Base-by-base conservation (phyloP, 2,113 vertebrate species). In the Grantiella picta region DNA sequence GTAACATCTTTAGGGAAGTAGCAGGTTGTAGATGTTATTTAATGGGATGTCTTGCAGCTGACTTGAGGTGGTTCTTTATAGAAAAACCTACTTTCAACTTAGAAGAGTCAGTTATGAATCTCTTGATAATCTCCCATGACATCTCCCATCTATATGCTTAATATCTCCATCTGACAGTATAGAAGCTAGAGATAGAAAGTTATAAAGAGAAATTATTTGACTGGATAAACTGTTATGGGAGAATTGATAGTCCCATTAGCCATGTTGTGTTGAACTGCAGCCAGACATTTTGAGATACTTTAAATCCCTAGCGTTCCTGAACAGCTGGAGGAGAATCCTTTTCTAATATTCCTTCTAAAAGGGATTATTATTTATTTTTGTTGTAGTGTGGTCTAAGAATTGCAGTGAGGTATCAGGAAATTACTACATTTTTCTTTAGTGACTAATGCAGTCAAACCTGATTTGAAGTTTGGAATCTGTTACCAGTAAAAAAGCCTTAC, bases 271-370 rank as follows among this genome's bases (percentile, higher is more conserved):
- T 79, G 61, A 89, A 65, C 42, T 75, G 56, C 35, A 79, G 77
- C 61, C 60, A 84, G 52, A n/a, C 60, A 31, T 82, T 92, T 89
- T 91, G 52, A 78, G 92, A 71, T 91, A 52, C 18, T 89, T 95
- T 63, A 75, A 84, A 92, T 92, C 50, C 31, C n/a, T 78, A 19
- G 13, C 0, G 0, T 91, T 94, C 33, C 29, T 82, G 65, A 84
- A 31, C 25, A 60, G 66, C 18, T 89, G 61, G 21, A 86, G 29
- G 23, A 95, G 56, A 75, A 75, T 89, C 66, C 10, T 86, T 27
- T 69, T 80, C 42, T 83, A 56, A 59, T 84, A 84, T 54, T 70
- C 15, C 29, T 89, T 75, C 56, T 66, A 44, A 36, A 92, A 64
- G 8, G 24, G 35, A n/a, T 95, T 92, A 36, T 63, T 77, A 35